phyloP scores from a whole-genome alignment of 2,888 invertebrate species.

The Cryptophagus acutangulus region DNA sequence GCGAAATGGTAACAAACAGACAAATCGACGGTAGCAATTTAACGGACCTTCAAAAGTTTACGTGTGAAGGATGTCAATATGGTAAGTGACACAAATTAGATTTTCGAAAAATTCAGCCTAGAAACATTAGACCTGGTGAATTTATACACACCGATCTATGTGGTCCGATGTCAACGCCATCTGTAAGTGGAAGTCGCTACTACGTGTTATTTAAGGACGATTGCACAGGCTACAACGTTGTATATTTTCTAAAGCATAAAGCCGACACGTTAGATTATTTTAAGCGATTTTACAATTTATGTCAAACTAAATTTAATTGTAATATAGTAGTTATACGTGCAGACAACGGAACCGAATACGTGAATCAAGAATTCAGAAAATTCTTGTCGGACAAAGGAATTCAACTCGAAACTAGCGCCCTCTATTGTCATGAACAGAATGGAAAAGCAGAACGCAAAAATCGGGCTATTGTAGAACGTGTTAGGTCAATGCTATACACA shows the following conservation, averaged over 20 bases:
- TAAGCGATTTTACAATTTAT: constrained; percentile 7
- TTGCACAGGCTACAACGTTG: constrained; percentile 16
- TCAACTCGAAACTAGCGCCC: constrained; percentile 7
- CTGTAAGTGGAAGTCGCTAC: constrained; percentile 17
- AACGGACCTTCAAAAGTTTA: constrained; percentile 6
- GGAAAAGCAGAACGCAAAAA: constrained; percentile 14
- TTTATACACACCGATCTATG: constrained; percentile 1
- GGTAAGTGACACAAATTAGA: neutral
- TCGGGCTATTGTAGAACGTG: constrained; percentile 18
- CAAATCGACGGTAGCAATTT: constrained; percentile 7
- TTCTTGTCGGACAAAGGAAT: constrained; percentile 11
- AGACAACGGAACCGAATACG: constrained; percentile 15
- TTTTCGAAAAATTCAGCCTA: neutral
- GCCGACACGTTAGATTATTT: constrained; percentile 14
- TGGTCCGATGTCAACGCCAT: constrained; percentile 15
- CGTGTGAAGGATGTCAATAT: constrained; percentile 3
- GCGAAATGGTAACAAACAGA: constrained; percentile 11
- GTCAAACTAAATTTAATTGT: constrained; percentile 13
- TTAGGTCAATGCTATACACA: constrained; percentile 15
- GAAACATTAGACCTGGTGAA: constrained; percentile 2
- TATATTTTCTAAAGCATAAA: constrained; percentile 21
- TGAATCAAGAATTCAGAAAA: constrained; percentile 12
- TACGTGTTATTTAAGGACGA: constrained; percentile 21
- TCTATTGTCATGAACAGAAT: constrained; percentile 15
- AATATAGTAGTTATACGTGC: constrained; percentile 7